Base-by-base conservation (phyloP, 2,888 invertebrate species). In the Himalopsyche anomala region DNA sequence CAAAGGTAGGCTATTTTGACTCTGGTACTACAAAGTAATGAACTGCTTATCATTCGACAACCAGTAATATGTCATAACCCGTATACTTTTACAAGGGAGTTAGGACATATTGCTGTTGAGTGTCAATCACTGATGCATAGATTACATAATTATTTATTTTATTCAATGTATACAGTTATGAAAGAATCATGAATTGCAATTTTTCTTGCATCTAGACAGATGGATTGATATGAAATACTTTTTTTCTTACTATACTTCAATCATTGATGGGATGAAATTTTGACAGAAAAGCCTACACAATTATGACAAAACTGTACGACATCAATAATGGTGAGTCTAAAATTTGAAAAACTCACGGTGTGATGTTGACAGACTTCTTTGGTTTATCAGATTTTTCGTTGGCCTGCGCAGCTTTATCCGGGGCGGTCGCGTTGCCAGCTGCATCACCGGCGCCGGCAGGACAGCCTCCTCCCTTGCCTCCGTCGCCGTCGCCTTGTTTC, bases 361-460 rank as follows among this genome's bases (percentile, higher is more conserved):
- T 95, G 89, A 95, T 93, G 89, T 93, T 93, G 89, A 93, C 90
- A 90, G 92, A 92, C 89, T 94, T 93, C 89, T 94, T 94, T 82
- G 93, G 91, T 89, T 93, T 94, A 90, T 89, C 94, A 90, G 91
- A 91, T 51, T 90, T 90, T 89, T 91, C 90, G 28, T 85, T 88
- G 40, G 89, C 90, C 69, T 90, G 91, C 89, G 89, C 90, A 88
- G 90, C 91, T 90, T 90, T 90, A 90, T 86, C 80, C 36, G 82
- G 56, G 17, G 82, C 83, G 11, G 51, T 51, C n/a, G 82, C 85
- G 4, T 85, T 81, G 19, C 62, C 40, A 17, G 85, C 84, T 51
- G 85, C 51, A 28, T 79, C 86, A 55, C 86, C 86, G 3, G 38
- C 81, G 40, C 79, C 74, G 11, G 62, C 62, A 28, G 55, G 56